Conservation (phyloP, 2,888 invertebrate species). For the Lithophane socia region DNA sequence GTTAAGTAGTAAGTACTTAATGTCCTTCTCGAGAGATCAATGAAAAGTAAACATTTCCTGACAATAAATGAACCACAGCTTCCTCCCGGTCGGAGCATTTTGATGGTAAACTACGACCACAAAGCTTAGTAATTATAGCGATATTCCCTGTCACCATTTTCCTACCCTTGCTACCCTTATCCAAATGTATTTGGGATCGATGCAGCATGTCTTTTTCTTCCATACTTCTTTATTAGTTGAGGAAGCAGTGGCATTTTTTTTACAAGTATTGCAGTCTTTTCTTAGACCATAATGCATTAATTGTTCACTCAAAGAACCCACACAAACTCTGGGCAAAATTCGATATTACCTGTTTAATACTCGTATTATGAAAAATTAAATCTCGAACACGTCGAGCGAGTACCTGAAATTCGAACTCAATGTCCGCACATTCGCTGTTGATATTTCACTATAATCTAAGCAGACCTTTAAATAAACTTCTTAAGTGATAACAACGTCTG, state of each 20-base stretch:
- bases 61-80: not conserved
- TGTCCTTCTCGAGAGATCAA: not conserved
- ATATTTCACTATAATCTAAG: not conserved
- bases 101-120: not conserved
- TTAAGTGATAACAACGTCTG: conserved; percentile 46
- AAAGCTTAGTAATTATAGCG: not conserved
- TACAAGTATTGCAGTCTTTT: not conserved
- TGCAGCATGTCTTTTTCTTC: not conserved
- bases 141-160: not conserved
- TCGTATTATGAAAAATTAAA: not conserved
- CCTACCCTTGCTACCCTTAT: not conserved
- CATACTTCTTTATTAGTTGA: not conserved
- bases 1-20: not conserved
- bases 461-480: conserved; percentile 36
- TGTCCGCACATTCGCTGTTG: not conserved
- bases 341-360: not conserved
- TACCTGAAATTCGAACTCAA: not conserved
- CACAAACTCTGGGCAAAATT: not conserved
- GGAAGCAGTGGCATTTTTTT: not conserved
- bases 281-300: not conserved
- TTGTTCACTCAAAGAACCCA: not conserved
- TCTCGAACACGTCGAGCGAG: not conserved
- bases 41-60: not conserved
- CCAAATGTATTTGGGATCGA: too few species aligned
- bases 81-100: not conserved